phyloP scores from a whole-genome alignment of 2,888 invertebrate genomes.

The Ctena decussata region DNA sequence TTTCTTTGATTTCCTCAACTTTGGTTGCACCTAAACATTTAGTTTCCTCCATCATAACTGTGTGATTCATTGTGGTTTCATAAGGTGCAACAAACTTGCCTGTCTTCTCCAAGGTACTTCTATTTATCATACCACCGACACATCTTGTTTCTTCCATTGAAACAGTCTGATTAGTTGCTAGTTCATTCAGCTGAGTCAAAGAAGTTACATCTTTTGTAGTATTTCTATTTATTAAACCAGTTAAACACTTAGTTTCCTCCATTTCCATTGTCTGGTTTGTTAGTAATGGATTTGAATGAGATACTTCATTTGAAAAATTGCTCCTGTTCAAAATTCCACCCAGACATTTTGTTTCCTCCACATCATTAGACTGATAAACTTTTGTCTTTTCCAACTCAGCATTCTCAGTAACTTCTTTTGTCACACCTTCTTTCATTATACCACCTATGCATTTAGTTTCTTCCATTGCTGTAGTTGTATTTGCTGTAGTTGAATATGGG shows the following conservation, averaged over 20 bases:
- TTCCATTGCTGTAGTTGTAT: conserved; percentile 20
- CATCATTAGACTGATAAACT: neutral
- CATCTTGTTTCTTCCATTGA: conserved; percentile 26
- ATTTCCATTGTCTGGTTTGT: neutral
- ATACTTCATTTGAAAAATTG: neutral
- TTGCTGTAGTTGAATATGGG: neutral
- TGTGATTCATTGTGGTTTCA: neutral
- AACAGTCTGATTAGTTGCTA: neutral
- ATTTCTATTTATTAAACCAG: neutral
- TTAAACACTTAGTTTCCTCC: conserved; percentile 23
- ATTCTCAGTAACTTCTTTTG: neutral
- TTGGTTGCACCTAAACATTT: neutral
- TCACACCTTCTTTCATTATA: neutral
- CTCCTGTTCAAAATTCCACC: conserved; percentile 24
- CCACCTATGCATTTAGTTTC: conserved; percentile 36
- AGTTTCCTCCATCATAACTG: conserved; percentile 29
- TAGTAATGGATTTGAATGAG: neutral
- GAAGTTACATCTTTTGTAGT: neutral
- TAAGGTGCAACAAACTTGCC: neutral
- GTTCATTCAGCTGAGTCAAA: neutral
- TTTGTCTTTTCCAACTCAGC: conserved; percentile 41
- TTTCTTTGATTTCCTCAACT: too few species aligned
- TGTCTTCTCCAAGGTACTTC: neutral
- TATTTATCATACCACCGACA: conserved; percentile 22
- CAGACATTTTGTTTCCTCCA: conserved; percentile 27